A percentile compares a stretch with the other conserved stretches of the same genome.
Evolutionary conservation across 2,113 vertebrate species (phyloP).

Genomic region (Bettongia penicillata): DNA sequence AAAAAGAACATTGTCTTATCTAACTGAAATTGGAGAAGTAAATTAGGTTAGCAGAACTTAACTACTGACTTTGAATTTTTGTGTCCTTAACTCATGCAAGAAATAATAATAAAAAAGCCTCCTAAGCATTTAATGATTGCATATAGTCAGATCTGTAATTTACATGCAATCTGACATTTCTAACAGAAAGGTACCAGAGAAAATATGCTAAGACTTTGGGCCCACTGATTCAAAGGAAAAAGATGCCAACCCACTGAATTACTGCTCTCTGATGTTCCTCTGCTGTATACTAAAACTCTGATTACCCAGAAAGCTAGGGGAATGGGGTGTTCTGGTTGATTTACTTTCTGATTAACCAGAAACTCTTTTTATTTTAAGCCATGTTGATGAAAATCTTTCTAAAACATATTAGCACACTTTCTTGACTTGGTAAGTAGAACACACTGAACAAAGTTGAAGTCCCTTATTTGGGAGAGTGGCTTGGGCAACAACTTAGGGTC

Average conservation of each 20-base stretch:
- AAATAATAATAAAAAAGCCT: neutral
- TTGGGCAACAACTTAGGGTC: neutral
- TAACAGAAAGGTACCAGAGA: neutral
- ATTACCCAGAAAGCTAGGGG: neutral
- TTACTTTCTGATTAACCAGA: neutral
- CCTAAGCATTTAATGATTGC: neutral
- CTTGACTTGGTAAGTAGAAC: neutral
- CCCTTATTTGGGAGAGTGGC: neutral
- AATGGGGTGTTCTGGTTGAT: neutral
- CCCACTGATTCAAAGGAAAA: neutral
- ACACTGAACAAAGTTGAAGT: neutral
- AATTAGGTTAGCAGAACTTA: constrained; percentile 1
- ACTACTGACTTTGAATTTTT: neutral
- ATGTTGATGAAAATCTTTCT: neutral
- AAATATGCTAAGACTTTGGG: neutral
- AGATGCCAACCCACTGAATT: neutral
- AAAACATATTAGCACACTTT: neutral
- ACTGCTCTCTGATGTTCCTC: neutral
- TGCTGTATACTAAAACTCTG: neutral
- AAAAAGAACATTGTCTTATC: neutral
- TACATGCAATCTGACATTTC: neutral
- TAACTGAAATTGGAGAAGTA: neutral
- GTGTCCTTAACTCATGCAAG: neutral
- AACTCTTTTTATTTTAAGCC: neutral
- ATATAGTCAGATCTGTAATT: too few relatives aligned